Evolutionary conservation across 2,797 vertebrate genomes (phyloP), one percentile per base, ranked within the genome.

Genomic region (Dipus sagitta): DNA sequence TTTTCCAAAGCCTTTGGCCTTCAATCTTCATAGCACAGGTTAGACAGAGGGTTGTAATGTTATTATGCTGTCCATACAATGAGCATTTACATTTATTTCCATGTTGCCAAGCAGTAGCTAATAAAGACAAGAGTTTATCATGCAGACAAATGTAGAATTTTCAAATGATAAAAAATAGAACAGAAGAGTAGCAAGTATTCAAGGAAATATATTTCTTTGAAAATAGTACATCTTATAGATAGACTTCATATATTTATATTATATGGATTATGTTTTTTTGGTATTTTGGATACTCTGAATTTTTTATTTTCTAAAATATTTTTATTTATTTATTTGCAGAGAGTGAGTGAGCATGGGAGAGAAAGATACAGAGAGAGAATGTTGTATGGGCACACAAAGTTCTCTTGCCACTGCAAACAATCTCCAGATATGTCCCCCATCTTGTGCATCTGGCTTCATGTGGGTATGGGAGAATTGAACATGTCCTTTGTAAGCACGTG

Each of bases 1-100:
- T 76, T 92, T 94, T 84, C 34, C 26, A 91, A 84, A 89, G 14
- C 18, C 42, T 86, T 54, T 7, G 24, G n/a, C 42, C n/a, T 92
- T 88, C 1, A 11, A 11, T 87, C 28, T 85, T 24, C 86, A 96
- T 30, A 62, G 38, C 10, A 58, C 88, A 92, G 80, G 21, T 85
- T 75, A 81, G 83, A 38, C 32, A 70, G 71, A 93, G 3, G 30
- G 42, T 47, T 75, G 4, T 79, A 71, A 64, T 65, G 42, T 83
- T 70, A 81, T 75, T 86, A 38, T 74, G 32, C 38, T 60, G 54
- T 11, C 21, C 10, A 54, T 8, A 81, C 20, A 26, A 80, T 62
- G 10, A 32, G 17, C 11, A 78, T 82, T 77, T 34, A 24, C 18
- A 88, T 70, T 86, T 30, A 32, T 9, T 88, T 17, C 38, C 11